Base-by-base conservation (phyloP, 2,888 invertebrate species). In the Caenorhabditis sinica region DNA sequence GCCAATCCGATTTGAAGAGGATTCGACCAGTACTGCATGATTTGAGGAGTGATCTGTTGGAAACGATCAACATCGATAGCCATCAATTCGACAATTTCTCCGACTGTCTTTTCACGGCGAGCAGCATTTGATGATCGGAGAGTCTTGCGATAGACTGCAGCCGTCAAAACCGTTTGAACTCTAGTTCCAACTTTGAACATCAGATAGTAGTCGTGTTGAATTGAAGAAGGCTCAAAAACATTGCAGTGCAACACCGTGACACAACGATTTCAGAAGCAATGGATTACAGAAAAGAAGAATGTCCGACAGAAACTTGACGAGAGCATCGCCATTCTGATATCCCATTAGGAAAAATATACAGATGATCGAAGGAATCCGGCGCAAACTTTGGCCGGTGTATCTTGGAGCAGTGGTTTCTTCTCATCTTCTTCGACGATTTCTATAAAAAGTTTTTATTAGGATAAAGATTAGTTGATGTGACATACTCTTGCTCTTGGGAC, bases 1-100 rank as follows among this genome's bases (percentile, higher is more conserved):
- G 92, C 90, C 15, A 88, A 60, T n/a, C 83, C 83, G 30, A 87
- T 86, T 74, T n/a, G n/a, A n/a, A n/a, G n/a, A n/a, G n/a, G n/a
- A n/a, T n/a, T n/a, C n/a, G n/a, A n/a, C n/a, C n/a, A n/a, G n/a
- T n/a, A n/a, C n/a, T n/a, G n/a, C n/a, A n/a, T n/a, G n/a, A n/a
- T n/a, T n/a, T n/a, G n/a, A n/a, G n/a, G n/a, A n/a, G n/a, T n/a
- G n/a, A n/a, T n/a, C n/a, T n/a, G n/a, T n/a, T n/a, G n/a, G n/a
- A n/a, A n/a, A n/a, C n/a, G n/a, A n/a, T n/a, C n/a, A n/a, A n/a
- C n/a, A n/a, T n/a, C n/a, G n/a, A n/a, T 87, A 13, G 94, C 93
- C 94, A 94, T 94, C 79, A 95, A 89, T 89, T 94, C 95, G 13
- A 94, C 94, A 51, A 94, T 94, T 90, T 92, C 94, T 13, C 94